phyloP scores from a whole-genome alignment of 30 jellyfish, hydroid and myxozoan species.

The Catostylus mosaicus region DNA sequence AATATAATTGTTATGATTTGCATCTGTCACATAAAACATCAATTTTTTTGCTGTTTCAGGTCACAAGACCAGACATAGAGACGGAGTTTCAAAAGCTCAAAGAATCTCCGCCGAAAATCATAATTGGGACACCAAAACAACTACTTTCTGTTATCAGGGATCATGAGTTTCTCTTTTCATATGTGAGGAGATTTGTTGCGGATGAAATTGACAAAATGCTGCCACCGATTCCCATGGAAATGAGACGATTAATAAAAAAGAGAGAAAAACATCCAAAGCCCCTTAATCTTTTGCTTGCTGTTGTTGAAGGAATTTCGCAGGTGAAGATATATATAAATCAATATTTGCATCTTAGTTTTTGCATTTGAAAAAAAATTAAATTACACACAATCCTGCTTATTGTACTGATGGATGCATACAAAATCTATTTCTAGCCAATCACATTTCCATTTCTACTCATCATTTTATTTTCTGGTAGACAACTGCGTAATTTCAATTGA shows the following conservation, averaged over 20 bases:
- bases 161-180: conserved; percentile 73
- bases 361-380: too few species aligned
- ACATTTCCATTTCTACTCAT: too few species aligned
- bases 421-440: too few species aligned
- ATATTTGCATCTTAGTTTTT: too few species aligned
- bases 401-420: too few species aligned
- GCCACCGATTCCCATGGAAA: conserved; percentile 60
- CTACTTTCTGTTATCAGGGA: conserved; percentile 62
- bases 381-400: too few species aligned
- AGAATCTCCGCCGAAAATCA: conserved; percentile 63
- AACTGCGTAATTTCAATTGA: too few species aligned
- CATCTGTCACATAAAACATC: background rate
- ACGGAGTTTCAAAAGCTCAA: conserved; percentile 59
- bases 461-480: too few species aligned
- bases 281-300: conserved; percentile 62
- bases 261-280: conserved; percentile 79
- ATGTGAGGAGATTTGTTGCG: conserved; percentile 66
- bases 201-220: conserved; percentile 94
- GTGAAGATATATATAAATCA: too few species aligned
- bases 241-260: conserved; percentile 21
- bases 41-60: conserved; percentile 14
- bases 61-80: conserved; percentile 68
- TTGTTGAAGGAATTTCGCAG: conserved; percentile 59
- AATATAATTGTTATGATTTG: too few species aligned
- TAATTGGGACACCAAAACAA: conserved; percentile 89